Conservation (phyloP, 1,140 invertebrate genomes). For the Drusus annulatus region DNA sequence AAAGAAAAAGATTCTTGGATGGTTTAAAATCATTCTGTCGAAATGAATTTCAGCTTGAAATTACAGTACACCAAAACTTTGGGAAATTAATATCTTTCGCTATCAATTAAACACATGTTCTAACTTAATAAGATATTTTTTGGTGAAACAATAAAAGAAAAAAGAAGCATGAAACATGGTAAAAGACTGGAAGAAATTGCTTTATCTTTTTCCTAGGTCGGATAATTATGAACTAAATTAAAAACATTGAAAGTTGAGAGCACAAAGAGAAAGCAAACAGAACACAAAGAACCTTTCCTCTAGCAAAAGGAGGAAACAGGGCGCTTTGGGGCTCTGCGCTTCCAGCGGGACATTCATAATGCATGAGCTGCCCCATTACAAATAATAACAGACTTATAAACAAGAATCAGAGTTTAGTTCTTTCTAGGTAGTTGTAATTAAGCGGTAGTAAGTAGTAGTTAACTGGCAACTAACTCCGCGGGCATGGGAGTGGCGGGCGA, state of each 20-base stretch:
- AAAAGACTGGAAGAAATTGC: no score
- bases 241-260: neutral
- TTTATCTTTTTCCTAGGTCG: neutral
- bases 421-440: conserved; percentile 23
- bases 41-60: no score
- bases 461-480: no score
- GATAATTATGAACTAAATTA: conserved; percentile 3
- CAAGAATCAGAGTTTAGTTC: conserved; percentile 4
- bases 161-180: no score
- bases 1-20: no score
- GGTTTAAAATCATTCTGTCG: no score
- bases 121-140: no score
- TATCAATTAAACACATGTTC: no score
- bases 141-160: no score
- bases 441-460: conserved; percentile 1
- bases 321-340: neutral
- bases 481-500: neutral
- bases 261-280: neutral
- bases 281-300: neutral
- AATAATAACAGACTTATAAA: conserved; percentile 41
- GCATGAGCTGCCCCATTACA: conserved; percentile 43
- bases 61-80: no score
- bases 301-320: neutral
- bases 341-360: conserved; percentile 31
- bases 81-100: no score